Percentiles rank a stretch among this genome's conserved stretches.
These are phyloP conservation scores for Thalassoma bifasciatum DNA, from an alignment of 2,113 vertebrate genomes.

Conservation along the genomic window DNA sequence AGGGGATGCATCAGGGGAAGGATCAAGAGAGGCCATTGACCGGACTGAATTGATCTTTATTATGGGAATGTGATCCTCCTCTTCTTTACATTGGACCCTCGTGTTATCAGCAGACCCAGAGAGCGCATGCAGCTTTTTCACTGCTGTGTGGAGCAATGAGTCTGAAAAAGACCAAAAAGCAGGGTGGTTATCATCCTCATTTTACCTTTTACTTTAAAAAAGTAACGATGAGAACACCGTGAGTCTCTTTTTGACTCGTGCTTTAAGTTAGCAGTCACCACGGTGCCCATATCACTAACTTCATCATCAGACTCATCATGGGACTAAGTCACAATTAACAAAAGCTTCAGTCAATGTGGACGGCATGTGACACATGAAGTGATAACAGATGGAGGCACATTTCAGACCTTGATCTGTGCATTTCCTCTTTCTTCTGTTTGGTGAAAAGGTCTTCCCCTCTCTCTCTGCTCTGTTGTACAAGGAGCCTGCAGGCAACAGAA, in stretches of 20 bases:
- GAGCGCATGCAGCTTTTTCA: slow-evolving; percentile 42
- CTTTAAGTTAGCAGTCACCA: slow-evolving; percentile 24
- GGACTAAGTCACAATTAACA: slow-evolving; percentile 49
- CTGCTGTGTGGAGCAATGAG: slow-evolving; percentile 7
- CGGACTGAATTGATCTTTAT: slow-evolving; percentile 82
- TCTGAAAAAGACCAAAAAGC: slow-evolving; percentile 59
- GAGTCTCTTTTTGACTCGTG: not conserved
- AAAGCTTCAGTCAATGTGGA: slow-evolving; percentile 33
- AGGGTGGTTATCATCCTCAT: not conserved
- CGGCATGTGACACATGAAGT: slow-evolving; percentile 48
- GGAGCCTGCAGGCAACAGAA: slow-evolving; percentile 47
- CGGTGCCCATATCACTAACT: slow-evolving; percentile 31
- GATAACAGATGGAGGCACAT: slow-evolving; percentile 26
- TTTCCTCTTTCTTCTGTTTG: slow-evolving; percentile 78
- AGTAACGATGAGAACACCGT: no score
- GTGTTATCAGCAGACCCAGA: slow-evolving; percentile 24
- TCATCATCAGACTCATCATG: slow-evolving; percentile 69
- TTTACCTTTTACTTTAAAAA: not conserved
- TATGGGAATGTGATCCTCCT: slow-evolving; percentile 77
- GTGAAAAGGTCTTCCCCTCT: slow-evolving; percentile 3
- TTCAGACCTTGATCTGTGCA: slow-evolving; percentile 79
- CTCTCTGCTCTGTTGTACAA: slow-evolving; percentile 37
- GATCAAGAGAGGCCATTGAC: slow-evolving; percentile 70
- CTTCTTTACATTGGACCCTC: slow-evolving; percentile 77
- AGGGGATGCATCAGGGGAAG: slow-evolving; percentile 19